Base-by-base conservation (phyloP, 2,888 invertebrate species). In the Parapristionchus giblindavisi region DNA sequence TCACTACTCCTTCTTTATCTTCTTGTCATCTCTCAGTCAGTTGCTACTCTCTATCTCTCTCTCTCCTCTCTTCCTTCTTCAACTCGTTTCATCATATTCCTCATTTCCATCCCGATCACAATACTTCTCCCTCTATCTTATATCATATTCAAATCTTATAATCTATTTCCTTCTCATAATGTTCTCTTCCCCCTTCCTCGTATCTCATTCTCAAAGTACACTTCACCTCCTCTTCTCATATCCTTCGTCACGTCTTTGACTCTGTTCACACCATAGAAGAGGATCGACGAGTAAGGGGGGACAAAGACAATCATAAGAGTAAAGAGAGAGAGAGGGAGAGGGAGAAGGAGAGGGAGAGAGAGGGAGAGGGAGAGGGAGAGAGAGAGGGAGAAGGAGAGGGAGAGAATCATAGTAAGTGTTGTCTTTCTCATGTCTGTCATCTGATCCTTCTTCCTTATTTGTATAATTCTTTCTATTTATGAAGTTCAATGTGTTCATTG, bases 301-400 rank as follows among this genome's bases (percentile, higher is more conserved):
- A 40, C n/a, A n/a, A n/a, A n/a, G 38, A 40, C 40, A 40, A 61
- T 61, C 61, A 40, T 38, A 61, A 61, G 61, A 61, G 61, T 61
- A 40, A 61, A 61, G 61, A 61, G 61, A 61, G 38, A 11, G 34
- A 34, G 17, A 34, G 34, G 60, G 60, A 17, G 43, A 43, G 43
- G 17, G 43, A 43, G 21, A 60, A 36, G 36, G 36, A 24, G 60
- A 60, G 38, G 24, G 38, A 38, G 24, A 32, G 34, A 21, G 61
- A 40, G 61, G 14, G 58, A 61, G 38, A 61, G 40, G 40, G 61
- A 58, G 58, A 58, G 58, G 11, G 43, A 17, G 43, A 43, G 43
- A 43, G 11, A 43, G 43, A 17, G 17, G 43, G 43, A 17, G 58
- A 36, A 34, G 32, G n/a, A 61, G 61, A 61, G 40, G 6, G 38